phyloP scores from a whole-genome alignment of 2,113 vertebrate genomes.

The Otocyon megalotis region DNA sequence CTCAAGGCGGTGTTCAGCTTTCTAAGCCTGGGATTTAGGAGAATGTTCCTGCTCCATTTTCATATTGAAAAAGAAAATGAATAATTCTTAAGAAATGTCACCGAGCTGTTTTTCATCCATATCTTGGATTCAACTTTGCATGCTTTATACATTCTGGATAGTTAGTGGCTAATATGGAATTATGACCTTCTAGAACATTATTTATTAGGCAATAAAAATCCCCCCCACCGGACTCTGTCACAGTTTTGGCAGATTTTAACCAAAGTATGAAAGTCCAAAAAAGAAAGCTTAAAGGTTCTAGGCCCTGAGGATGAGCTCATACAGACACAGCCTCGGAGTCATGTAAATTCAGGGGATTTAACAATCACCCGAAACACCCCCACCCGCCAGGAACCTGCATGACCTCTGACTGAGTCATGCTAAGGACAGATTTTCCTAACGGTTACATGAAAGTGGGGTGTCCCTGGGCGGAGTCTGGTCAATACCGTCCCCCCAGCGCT shows the following conservation, averaged over 20 bases:
- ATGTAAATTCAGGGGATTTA: not conserved
- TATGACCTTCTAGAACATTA: slow-evolving; percentile 4
- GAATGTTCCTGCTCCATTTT: not conserved
- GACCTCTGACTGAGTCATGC: not conserved
- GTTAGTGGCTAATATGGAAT: slow-evolving; percentile 62
- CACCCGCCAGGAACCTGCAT: not conserved
- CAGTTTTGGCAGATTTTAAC: slow-evolving; percentile 71
- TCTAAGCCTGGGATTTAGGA: slow-evolving; percentile 38
- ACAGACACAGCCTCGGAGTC: not conserved
- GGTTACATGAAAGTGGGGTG: not conserved
- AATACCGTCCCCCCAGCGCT: not conserved
- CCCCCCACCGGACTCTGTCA: slow-evolving; percentile 13
- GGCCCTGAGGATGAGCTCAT: not conserved
- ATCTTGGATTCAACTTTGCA: slow-evolving; percentile 38
- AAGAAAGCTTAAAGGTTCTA: slow-evolving; percentile 36
- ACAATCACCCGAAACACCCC: not conserved
- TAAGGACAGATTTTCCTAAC: not conserved
- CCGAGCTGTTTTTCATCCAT: slow-evolving; percentile 42
- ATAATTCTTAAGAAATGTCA: slow-evolving; percentile 69
- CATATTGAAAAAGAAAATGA: slow-evolving; percentile 54
- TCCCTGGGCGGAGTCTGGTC: not conserved
- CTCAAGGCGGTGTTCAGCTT: slow-evolving; percentile 34
- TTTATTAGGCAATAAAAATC: slow-evolving; percentile 75
- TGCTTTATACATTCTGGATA: slow-evolving; percentile 59
- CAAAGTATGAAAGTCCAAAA: not conserved